Percentiles rank a stretch among this genome's conserved stretches.
Conservation (phyloP, 2,797 vertebrate species). For the Tachyglossus aculeatus region DNA sequence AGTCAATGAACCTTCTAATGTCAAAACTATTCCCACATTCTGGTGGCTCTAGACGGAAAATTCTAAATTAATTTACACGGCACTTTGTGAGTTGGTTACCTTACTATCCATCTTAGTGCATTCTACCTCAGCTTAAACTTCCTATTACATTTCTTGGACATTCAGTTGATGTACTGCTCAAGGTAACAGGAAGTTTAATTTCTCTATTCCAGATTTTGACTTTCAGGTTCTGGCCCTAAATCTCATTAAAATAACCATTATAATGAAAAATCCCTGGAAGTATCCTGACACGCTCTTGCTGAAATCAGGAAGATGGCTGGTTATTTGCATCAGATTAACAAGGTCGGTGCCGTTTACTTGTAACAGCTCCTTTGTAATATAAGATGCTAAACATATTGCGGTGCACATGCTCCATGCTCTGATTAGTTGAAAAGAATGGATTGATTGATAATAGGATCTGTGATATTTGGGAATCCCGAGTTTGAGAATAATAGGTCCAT, state of each 20-base stretch:
- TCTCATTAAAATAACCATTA: constrained; percentile 1
- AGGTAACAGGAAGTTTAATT: constrained; percentile 28
- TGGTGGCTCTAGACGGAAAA: no score
- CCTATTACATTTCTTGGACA: background rate
- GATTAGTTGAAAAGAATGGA: no score
- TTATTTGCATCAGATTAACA: background rate
- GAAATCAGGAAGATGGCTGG: constrained; percentile 40
- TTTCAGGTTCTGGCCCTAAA: constrained; percentile 1
- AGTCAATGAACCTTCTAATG: no score
- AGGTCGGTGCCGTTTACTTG: constrained; percentile 25
- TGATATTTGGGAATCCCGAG: no score
- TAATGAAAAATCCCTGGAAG: background rate
- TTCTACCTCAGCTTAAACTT: background rate
- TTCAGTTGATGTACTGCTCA: background rate
- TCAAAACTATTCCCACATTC: no score
- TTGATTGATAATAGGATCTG: no score
- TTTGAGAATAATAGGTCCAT: no score
- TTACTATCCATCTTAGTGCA: no score
- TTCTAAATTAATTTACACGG: no score
- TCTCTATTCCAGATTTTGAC: constrained; percentile 29
- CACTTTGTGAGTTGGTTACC: no score
- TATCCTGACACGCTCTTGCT: constrained; percentile 25
- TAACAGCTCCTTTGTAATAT: constrained; percentile 20
- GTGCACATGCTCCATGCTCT: no score
- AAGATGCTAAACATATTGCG: no score